These are phyloP conservation scores for Marisa cornuarietis DNA, from an alignment of 1,140 invertebrate genomes.

Conservation along the genomic window DNA sequence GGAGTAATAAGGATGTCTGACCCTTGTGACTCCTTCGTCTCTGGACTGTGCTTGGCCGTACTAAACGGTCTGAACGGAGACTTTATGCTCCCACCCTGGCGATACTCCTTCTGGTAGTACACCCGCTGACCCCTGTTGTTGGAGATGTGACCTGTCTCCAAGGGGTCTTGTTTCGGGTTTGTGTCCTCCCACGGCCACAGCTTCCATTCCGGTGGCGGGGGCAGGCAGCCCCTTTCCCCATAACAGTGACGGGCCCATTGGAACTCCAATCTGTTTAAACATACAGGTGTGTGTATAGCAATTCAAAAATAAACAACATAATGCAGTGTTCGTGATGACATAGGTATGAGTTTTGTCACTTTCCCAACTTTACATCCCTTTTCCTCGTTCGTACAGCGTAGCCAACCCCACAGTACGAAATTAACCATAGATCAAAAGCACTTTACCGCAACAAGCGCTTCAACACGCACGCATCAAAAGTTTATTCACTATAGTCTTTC, in stretches of 20 bases:
- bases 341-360: too few relatives aligned
- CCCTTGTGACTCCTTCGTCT: neutral
- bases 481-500: too few relatives aligned
- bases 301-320: too few relatives aligned
- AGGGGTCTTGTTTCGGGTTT: neutral
- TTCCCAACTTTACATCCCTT: too few relatives aligned
- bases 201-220: conserved; percentile 11
- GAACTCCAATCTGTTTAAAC: conserved; percentile 12
- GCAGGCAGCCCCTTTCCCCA: conserved; percentile 11
- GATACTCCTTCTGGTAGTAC: neutral
- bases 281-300: too few relatives aligned
- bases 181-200: conserved; percentile 15
- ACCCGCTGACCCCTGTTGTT: neutral
- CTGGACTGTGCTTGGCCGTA: neutral
- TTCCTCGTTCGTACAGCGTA: too few relatives aligned
- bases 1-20: too few relatives aligned
- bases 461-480: too few relatives aligned
- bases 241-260: conserved; percentile 23
- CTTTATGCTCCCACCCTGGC: neutral
- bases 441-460: too few relatives aligned
- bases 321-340: too few relatives aligned
- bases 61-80: conserved; percentile 15
- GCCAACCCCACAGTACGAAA: too few relatives aligned
- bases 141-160: neutral
- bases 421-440: too few relatives aligned